Percentiles rank a stretch among this genome's conserved stretches.
Conservation (phyloP, 2,797 vertebrate species). For the Lateolabrax maculatus region DNA sequence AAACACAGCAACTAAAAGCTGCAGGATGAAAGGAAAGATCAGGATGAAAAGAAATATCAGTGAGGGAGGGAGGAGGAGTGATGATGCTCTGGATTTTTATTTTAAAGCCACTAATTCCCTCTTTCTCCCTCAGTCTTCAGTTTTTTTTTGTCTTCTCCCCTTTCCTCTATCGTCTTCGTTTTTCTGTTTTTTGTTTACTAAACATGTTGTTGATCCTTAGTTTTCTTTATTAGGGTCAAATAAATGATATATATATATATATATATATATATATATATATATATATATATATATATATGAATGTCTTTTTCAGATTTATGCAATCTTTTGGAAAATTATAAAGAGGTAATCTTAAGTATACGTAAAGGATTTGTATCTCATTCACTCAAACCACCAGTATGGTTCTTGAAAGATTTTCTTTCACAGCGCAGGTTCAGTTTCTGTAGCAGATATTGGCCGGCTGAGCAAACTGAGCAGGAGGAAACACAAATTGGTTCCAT, state of each 20-base stretch:
- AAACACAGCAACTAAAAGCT: slow-evolving; percentile 44
- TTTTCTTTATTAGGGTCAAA: not conserved
- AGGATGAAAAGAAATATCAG: slow-evolving; percentile 46
- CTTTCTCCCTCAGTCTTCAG: slow-evolving; percentile 7
- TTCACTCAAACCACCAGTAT: not conserved
- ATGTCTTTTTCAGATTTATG: too few relatives aligned
- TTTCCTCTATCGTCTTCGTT: not conserved
- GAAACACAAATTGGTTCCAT: slow-evolving; percentile 56
- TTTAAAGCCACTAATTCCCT: slow-evolving; percentile 35
- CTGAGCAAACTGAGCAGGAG: slow-evolving; percentile 23
- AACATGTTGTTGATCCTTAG: not conserved
- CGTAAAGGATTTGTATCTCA: not conserved
- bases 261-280: too few relatives aligned
- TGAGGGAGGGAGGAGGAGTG: not conserved
- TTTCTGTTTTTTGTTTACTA: slow-evolving; percentile 6
- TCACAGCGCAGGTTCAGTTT: not conserved
- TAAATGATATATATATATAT: not conserved
- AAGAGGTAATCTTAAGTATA: not conserved
- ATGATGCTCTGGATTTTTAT: slow-evolving; percentile 22
- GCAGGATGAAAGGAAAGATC: slow-evolving; percentile 48
- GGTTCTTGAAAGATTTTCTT: not conserved
- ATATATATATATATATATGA: too few relatives aligned
- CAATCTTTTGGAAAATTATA: not conserved
- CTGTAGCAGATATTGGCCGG: not conserved
- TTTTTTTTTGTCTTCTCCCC: slow-evolving; percentile 39